These are phyloP conservation scores for Sphaerodactylus townsendi DNA, from an alignment of 2,113 vertebrate species.

Conservation along the genomic window DNA sequence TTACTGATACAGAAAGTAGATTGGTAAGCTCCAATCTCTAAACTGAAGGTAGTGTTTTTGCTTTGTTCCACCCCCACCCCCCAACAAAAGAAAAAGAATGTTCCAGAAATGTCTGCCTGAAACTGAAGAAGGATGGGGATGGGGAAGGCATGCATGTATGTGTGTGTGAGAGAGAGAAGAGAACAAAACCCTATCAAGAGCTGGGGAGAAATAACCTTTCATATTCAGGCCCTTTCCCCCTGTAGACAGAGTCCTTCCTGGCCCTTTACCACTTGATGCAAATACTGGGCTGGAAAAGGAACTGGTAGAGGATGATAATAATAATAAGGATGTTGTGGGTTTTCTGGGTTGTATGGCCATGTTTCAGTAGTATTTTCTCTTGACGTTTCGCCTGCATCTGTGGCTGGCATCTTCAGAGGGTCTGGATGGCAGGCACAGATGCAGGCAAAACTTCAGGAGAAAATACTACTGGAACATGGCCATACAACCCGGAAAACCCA, in stretches of 20 bases:
- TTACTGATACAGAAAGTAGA: conserved; percentile 61
- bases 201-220: conserved; percentile 75
- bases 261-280: conserved; percentile 72
- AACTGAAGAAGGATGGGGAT: conserved; percentile 30
- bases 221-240: conserved; percentile 63
- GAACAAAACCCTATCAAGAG: conserved; percentile 69
- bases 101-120: conserved; percentile 69
- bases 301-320: conserved; percentile 72
- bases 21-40: conserved; percentile 74
- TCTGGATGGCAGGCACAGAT: too few relatives aligned
- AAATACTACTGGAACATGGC: too few relatives aligned
- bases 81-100: conserved; percentile 64
- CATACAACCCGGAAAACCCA: too few relatives aligned
- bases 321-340: too few relatives aligned
- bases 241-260: conserved; percentile 69
- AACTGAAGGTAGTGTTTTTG: conserved; percentile 47
- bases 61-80: conserved; percentile 30
- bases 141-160: conserved; percentile 7
- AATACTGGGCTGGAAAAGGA: conserved; percentile 72
- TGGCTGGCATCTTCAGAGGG: too few relatives aligned
- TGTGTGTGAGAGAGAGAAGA: conserved; percentile 25
- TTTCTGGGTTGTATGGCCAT: too few relatives aligned
- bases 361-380: too few relatives aligned
- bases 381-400: too few relatives aligned
- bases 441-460: too few relatives aligned